Conservation (phyloP, 2,888 invertebrate genomes). For the Sphaerophoria rueppellii region DNA sequence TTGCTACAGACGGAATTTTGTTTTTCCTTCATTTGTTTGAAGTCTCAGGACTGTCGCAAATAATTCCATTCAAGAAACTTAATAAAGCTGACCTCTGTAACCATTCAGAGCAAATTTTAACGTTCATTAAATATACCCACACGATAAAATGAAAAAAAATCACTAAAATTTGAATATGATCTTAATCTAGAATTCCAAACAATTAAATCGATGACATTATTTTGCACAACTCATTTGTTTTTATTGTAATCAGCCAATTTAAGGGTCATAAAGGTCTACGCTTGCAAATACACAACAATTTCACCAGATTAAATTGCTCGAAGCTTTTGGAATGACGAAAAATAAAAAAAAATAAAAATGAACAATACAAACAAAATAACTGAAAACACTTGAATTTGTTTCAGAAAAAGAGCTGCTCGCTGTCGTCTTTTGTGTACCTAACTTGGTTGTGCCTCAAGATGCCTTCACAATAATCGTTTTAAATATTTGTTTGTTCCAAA, state of each 20-base stretch:
- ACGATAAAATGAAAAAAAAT: background rate
- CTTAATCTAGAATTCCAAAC: background rate
- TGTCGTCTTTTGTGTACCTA: constrained; percentile 2
- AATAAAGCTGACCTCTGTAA: no score
- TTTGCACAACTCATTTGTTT: background rate
- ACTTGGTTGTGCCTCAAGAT: background rate
- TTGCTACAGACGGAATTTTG: no score
- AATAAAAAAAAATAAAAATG: background rate
- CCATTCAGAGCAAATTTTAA: no score
- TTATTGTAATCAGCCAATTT: background rate
- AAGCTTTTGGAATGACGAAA: background rate
- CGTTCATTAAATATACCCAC: no score
- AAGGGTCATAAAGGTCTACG: background rate
- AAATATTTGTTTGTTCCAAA: constrained; percentile 1
- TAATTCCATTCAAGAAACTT: no score
- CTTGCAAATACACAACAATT: background rate
- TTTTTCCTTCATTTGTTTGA: no score
- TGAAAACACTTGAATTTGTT: constrained; percentile 3
- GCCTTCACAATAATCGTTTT: constrained; percentile 15
- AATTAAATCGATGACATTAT: no score
- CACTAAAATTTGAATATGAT: background rate
- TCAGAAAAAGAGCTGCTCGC: background rate
- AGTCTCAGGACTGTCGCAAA: no score
- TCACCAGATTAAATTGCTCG: background rate
- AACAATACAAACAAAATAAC: background rate